These are phyloP conservation scores for Leucoraja ocellata DNA, from an alignment of 2,797 vertebrate species.

Conservation along the genomic window DNA sequence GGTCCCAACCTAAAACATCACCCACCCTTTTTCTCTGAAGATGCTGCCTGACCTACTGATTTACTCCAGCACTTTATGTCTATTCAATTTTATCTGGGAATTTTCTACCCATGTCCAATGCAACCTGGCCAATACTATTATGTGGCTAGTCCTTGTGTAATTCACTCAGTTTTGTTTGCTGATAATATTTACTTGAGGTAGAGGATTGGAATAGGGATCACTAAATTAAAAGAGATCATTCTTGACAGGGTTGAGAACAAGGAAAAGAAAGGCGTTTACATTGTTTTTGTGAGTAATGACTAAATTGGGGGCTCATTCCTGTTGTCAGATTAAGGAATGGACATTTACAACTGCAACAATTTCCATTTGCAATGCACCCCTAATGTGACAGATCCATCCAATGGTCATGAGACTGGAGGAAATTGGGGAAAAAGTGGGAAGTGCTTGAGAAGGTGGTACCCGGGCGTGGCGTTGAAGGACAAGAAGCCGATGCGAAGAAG, in stretches of 20 bases:
- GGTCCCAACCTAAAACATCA: too few species aligned
- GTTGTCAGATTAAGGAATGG: neutral
- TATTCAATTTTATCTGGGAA: too few species aligned
- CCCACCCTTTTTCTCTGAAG: too few species aligned
- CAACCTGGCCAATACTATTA: neutral
- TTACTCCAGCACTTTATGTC: too few species aligned
- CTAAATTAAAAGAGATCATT: neutral
- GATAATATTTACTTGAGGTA: neutral
- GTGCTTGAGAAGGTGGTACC: too few species aligned
- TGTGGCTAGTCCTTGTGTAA: neutral
- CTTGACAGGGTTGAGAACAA: neutral
- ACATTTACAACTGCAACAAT: neutral
- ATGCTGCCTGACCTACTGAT: too few species aligned
- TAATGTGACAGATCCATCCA: too few species aligned
- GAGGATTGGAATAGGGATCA: neutral
- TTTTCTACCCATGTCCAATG: neutral
- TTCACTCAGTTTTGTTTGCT: neutral
- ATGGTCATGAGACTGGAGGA: too few species aligned
- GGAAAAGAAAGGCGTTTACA: neutral
- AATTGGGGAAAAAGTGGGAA: too few species aligned
- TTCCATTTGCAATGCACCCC: too few species aligned
- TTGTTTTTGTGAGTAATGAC: neutral
- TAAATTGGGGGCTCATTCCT: neutral
- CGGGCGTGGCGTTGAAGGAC: too few species aligned
- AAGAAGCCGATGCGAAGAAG: too few species aligned